Evolutionary conservation across 2,888 invertebrate genomes (phyloP), one percentile per base, ranked within the genome.

Genomic region (Ormyrus labotus): DNA sequence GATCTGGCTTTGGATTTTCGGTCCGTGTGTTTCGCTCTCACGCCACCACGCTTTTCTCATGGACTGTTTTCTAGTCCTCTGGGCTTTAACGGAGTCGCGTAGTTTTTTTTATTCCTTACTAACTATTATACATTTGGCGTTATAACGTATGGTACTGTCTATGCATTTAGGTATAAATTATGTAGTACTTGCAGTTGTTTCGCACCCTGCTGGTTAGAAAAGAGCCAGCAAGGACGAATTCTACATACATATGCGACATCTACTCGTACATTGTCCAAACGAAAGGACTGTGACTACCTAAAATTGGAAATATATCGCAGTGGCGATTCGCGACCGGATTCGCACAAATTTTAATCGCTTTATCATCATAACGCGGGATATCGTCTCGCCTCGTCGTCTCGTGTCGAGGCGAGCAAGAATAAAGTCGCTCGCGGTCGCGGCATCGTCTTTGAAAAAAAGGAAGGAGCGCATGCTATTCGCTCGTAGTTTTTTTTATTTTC

Each of bases 101-200:
- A 80, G 70, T 77, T 81, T 65, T 58, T 57, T 64, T 69, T 61
- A 6, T 81, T 69, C 58, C 85, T 87, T 86, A 86, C 83, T 81
- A 89, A 88, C 89, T 89, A 89, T 89, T 89, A 90, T 90, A 90
- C 90, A 90, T 90, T 90, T 90, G 90, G 90, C 90, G 90, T 90
- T 90, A 89, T 85, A 86, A 89, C 87, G 86, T 87, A 87, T 86
- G 86, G 88, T 89, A 89, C 86, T 87, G 86, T 89, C 89, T 89
- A 89, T 88, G 88, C 87, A 85, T 89, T 80, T 84, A 88, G 87
- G 88, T 89, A 88, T 89, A 89, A 89, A 89, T 89, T 86, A 85
- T 85, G 84, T 83, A 85, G 84, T 86, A 85, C 84, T 85, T 84
- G 84, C 83, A 83, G 81, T 84, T 84, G 81, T 72, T 69, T 82